phyloP scores from a whole-genome alignment of 2,113 vertebrate species.

The Herpetotheres cachinnans region DNA sequence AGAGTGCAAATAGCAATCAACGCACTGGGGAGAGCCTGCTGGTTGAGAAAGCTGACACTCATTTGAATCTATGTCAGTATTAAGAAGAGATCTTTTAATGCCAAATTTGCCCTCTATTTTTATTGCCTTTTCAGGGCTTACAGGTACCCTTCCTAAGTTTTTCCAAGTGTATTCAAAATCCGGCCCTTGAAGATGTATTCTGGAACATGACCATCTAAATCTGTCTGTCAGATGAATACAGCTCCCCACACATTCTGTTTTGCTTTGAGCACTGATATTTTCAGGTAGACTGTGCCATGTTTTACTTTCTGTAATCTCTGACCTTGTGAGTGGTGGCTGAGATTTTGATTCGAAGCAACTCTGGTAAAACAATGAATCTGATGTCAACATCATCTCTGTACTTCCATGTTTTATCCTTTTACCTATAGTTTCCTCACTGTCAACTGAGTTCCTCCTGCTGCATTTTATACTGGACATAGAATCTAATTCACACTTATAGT shows the following conservation, averaged over 20 bases:
- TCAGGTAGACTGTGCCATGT: constrained; percentile 58
- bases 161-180: constrained; percentile 2
- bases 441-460: neutral
- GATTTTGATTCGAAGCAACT: neutral
- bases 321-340: neutral
- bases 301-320: constrained; percentile 23
- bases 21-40: neutral
- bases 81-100: neutral
- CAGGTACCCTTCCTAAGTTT: neutral
- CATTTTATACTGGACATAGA: constrained; percentile 18
- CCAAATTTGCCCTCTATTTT: neutral
- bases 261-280: constrained; percentile 32
- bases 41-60: neutral
- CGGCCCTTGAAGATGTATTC: constrained; percentile 28
- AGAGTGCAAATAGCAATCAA: neutral
- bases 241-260: neutral
- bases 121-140: neutral
- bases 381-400: neutral
- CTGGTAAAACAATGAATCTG: neutral
- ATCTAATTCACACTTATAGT: neutral
- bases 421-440: neutral
- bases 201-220: constrained; percentile 51
- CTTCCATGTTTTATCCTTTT: neutral
- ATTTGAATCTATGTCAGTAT: neutral
- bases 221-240: neutral